A percentile compares a stretch with the other conserved stretches of the same genome.
phyloP scores from a whole-genome alignment of 2,888 invertebrate genomes.

The Tetrapedia diversipes region DNA sequence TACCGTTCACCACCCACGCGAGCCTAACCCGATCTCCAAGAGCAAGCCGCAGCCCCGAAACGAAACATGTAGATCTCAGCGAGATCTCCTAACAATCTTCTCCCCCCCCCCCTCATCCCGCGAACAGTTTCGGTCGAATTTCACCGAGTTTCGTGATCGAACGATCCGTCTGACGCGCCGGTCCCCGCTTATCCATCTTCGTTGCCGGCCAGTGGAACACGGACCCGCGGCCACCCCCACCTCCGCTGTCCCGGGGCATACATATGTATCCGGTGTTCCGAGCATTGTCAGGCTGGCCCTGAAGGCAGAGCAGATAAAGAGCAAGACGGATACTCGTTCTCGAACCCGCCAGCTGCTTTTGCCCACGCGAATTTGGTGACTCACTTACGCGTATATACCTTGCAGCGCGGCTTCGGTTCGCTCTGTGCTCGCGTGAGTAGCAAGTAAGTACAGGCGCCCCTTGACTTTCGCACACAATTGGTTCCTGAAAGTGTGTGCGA shows the following conservation, averaged over 20 bases:
- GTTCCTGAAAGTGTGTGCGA: too few relatives aligned
- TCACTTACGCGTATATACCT: too few relatives aligned
- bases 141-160: slow-evolving; percentile 42
- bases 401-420: slow-evolving; percentile 35
- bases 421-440: background rate
- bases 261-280: slow-evolving; percentile 61
- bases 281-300: slow-evolving; percentile 62
- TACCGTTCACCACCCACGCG: slow-evolving; percentile 25
- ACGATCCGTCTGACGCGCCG: slow-evolving; percentile 29
- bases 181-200: slow-evolving; percentile 51
- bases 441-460: too few relatives aligned
- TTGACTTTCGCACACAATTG: too few relatives aligned
- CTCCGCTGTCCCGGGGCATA: slow-evolving; percentile 33
- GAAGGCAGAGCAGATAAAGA: slow-evolving; percentile 68
- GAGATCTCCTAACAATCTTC: slow-evolving; percentile 21
- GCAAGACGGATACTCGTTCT: slow-evolving; percentile 66
- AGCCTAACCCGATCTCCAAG: background rate
- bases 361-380: slow-evolving; percentile 72
- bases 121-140: slow-evolving; percentile 26
- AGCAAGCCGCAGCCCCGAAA: background rate
- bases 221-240: slow-evolving; percentile 9
- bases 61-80: slow-evolving; percentile 1
- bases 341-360: slow-evolving; percentile 58
- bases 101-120: too few relatives aligned
- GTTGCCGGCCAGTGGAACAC: slow-evolving; percentile 20